A percentile compares a stretch with the other conserved stretches of the same genome.
Conservation (phyloP, 2,797 vertebrate genomes). For the Lerista edwardsae region DNA sequence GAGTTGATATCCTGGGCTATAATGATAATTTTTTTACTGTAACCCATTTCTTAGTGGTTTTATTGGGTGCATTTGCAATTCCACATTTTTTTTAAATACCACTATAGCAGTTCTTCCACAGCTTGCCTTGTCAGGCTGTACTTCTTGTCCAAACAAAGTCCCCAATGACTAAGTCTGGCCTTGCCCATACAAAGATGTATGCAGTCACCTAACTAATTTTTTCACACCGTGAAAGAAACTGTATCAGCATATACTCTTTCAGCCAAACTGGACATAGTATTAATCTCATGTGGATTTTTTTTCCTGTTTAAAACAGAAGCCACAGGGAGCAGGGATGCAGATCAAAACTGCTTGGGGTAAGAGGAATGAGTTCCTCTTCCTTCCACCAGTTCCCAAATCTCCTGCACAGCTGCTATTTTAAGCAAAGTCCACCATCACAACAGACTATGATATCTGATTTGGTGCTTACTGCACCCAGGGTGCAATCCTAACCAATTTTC, state of each 20-base stretch:
- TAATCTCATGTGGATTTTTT: too few species aligned
- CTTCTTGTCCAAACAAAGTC: background rate
- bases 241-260: background rate
- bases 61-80: background rate
- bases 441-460: too few species aligned
- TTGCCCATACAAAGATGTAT: background rate
- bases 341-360: too few species aligned
- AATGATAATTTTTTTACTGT: conserved; percentile 63
- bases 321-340: too few species aligned
- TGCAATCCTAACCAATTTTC: too few species aligned
- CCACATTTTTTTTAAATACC: background rate
- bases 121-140: background rate
- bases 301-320: too few species aligned
- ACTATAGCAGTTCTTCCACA: background rate
- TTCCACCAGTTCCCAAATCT: too few species aligned
- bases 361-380: too few species aligned
- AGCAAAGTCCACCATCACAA: too few species aligned
- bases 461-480: too few species aligned
- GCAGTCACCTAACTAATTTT: background rate
- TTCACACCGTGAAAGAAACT: background rate
- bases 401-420: too few species aligned
- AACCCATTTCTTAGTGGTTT: conserved; percentile 60
- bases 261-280: too few species aligned
- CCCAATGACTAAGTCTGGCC: background rate
- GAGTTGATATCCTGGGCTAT: conserved; percentile 46